phyloP scores from a whole-genome alignment of 2,797 vertebrate genomes.

The Melanotaenia boesemani region DNA sequence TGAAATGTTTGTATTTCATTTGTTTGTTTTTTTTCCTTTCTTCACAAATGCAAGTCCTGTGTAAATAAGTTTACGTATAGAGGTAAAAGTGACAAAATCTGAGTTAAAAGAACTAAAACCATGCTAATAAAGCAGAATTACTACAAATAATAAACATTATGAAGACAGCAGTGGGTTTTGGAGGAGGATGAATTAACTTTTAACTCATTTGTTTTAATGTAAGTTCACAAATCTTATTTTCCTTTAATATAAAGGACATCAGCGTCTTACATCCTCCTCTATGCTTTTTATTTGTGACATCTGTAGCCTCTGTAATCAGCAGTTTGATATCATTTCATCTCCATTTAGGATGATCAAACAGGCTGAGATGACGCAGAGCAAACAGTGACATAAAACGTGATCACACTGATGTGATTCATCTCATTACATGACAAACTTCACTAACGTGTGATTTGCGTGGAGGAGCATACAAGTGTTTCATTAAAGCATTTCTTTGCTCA shows the following conservation, averaged over 20 bases:
- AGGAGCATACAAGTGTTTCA: conserved; percentile 72
- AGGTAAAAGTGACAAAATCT: background rate
- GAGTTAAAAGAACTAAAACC: background rate
- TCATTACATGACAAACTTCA: conserved; percentile 74
- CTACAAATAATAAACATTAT: background rate
- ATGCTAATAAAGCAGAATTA: background rate
- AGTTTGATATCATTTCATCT: conserved; percentile 53
- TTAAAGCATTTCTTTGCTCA: conserved; percentile 76
- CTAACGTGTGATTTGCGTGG: conserved; percentile 69
- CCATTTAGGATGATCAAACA: conserved; percentile 52
- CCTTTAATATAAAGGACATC: background rate
- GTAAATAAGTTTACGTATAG: background rate
- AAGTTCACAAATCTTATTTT: background rate
- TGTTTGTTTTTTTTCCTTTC: background rate
- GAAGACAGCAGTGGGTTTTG: background rate
- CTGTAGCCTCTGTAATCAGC: conserved; percentile 30
- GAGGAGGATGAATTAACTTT: background rate
- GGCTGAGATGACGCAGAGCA: conserved; percentile 45
- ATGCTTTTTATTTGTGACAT: background rate
- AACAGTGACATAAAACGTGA: conserved; percentile 74
- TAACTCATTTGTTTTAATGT: background rate
- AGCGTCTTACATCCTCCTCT: background rate
- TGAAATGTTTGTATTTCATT: background rate
- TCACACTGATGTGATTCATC: conserved; percentile 78
- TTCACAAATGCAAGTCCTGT: background rate